Base-by-base conservation (phyloP, 2,888 invertebrate genomes). In the Drosophila rellima region DNA sequence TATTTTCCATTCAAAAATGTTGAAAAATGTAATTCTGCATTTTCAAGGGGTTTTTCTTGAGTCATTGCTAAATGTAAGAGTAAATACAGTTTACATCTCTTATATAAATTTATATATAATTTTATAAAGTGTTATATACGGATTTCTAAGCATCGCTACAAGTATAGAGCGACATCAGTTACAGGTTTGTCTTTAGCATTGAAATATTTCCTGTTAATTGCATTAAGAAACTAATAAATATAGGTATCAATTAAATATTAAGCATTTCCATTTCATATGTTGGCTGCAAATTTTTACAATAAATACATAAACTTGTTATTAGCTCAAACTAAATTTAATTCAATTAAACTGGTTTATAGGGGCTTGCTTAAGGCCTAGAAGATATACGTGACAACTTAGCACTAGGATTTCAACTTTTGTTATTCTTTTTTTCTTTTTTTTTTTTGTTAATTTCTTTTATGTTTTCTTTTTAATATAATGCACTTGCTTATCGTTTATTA, bases 381-480 rank as follows among this genome's bases (percentile, higher is more conserved):
- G 70, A 81, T 79, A 83, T 86, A 83, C 71, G 65, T 83, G 85
- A 79, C 75, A 85, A 78, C 84, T 85, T 85, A 88, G 29, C 45
- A 69, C 70, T 74, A 74, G 23, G 67, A 65, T 40, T 70, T 76
- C 35, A 59, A 78, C 64, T 8, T 51, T 62, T 63, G 31, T 45
- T 52, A 51, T 67, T 70, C 55, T 47, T 33, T 50, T 51, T 59
- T 70, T 47, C 50, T 60, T 67, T 37, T 33, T 47, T 48, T 20
- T 47, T 54, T 39, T 64, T 42, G 40, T 52, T 60, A 37, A 55
- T 51, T 15, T 26, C 48, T 61, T 50, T 23, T 57, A 7, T 7
- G 7, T 26, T 26, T 7, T 26, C 26, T 26, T 52, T 40, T 78
- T 56, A 79, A 87, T 84, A 88, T 86, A 86, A 86, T 87, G 86